Conservation (phyloP, 1,140 invertebrate genomes). For the Nasonia vitripennis region DNA sequence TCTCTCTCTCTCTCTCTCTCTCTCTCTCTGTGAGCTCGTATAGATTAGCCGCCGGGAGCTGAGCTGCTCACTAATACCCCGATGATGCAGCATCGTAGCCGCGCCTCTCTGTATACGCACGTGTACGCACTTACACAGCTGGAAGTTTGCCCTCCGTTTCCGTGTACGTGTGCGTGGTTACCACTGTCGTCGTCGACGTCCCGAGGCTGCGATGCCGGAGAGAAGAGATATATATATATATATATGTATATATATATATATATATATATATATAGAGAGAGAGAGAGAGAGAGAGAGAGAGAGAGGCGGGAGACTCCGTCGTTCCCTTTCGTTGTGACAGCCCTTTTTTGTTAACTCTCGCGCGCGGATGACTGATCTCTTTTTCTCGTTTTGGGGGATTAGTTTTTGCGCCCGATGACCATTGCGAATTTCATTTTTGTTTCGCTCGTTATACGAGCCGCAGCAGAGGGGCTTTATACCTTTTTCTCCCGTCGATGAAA, state of each 20-base stretch:
- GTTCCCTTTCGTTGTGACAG: constrained; percentile 3
- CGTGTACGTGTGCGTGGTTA: neutral
- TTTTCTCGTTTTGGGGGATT: constrained; percentile 1
- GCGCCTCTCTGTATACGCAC: neutral
- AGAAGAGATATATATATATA: neutral
- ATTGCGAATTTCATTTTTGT: neutral
- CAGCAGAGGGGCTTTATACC: too few relatives aligned
- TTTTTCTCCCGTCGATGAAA: neutral
- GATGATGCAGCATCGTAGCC: neutral
- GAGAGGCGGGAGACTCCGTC: neutral
- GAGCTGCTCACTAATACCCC: neutral
- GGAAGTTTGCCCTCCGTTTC: neutral
- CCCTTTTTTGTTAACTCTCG: constrained; percentile 1
- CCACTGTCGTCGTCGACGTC: neutral
- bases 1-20: neutral
- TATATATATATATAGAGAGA: too few relatives aligned
- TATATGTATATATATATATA: too few relatives aligned
- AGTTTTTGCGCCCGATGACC: neutral
- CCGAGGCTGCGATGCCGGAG: neutral
- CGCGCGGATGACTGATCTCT: constrained; percentile 2
- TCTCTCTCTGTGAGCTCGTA: neutral
- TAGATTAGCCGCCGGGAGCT: constrained; percentile 24
- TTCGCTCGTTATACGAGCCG: neutral
- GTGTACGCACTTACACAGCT: constrained; percentile 9
- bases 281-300: neutral